A percentile compares a stretch with the other conserved stretches of the same genome.
phyloP scores from a whole-genome alignment of 2,888 invertebrate genomes.

The Acronicta alni region DNA sequence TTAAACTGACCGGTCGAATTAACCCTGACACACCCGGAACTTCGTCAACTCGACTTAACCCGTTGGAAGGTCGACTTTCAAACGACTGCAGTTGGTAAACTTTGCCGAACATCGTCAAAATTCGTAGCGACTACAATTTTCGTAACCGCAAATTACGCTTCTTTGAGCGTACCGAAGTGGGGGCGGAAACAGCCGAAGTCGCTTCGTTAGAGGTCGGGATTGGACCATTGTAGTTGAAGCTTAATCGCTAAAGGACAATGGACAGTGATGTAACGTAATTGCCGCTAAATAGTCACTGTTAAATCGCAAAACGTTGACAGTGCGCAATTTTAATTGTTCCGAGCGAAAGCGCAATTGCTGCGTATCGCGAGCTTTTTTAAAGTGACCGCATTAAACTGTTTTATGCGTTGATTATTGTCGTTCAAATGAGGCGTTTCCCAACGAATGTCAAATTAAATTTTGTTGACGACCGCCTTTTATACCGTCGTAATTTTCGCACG shows the following conservation, averaged over 20 bases:
- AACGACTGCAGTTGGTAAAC: conserved; percentile 73
- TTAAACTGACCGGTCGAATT: conserved; percentile 68
- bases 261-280: conserved; percentile 84
- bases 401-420: conserved; percentile 81
- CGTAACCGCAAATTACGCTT: conserved; percentile 85
- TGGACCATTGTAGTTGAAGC: conserved; percentile 81
- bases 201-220: conserved; percentile 86
- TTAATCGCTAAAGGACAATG: conserved; percentile 85
- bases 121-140: conserved; percentile 79
- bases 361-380: conserved; percentile 68
- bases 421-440: conserved; percentile 75
- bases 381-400: conserved; percentile 74
- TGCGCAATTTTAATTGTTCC: conserved; percentile 74
- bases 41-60: conserved; percentile 72
- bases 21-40: conserved; percentile 68
- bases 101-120: conserved; percentile 73
- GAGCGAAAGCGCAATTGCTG: conserved; percentile 50
- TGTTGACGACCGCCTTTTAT: conserved; percentile 77
- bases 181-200: conserved; percentile 84
- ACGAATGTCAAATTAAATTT: conserved; percentile 80
- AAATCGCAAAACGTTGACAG: conserved; percentile 72
- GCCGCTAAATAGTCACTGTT: conserved; percentile 83
- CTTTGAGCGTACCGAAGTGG: conserved; percentile 81
- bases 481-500: conserved; percentile 75
- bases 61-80: conserved; percentile 75